These are phyloP conservation scores for Rutilus rutilus DNA, from an alignment of 2,113 vertebrate genomes.

Conservation along the genomic window DNA sequence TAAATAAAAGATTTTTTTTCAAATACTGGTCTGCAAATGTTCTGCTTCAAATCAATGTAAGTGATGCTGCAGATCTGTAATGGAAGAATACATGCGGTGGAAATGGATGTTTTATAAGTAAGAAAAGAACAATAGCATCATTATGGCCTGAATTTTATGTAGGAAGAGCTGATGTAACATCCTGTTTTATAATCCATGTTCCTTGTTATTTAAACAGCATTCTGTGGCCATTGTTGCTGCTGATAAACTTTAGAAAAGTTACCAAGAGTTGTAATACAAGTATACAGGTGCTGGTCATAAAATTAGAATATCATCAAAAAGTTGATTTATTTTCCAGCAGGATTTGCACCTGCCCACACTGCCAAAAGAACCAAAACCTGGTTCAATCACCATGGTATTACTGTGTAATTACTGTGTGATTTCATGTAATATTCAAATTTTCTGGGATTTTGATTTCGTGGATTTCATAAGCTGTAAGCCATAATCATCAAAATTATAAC, in stretches of 20 bases:
- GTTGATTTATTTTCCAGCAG: too few relatives aligned
- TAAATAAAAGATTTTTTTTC: background rate
- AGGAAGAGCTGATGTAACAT: conserved; percentile 3
- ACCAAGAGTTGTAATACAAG: background rate
- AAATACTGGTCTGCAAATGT: background rate
- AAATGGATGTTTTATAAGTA: background rate
- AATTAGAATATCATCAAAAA: too few relatives aligned
- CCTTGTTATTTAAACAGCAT: background rate
- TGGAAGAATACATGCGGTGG: background rate
- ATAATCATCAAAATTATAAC: too few relatives aligned
- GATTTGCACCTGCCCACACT: too few relatives aligned
- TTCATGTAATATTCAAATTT: too few relatives aligned
- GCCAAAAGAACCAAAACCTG: too few relatives aligned
- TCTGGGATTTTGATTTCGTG: too few relatives aligned
- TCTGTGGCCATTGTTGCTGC: background rate
- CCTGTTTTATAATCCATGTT: background rate
- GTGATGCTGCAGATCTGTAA: background rate
- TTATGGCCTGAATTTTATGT: background rate
- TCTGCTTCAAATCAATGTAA: background rate
- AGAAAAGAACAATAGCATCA: conserved; percentile 20
- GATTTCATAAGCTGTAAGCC: too few relatives aligned
- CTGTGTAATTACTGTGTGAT: too few relatives aligned
- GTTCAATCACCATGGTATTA: too few relatives aligned
- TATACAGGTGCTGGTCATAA: too few relatives aligned
- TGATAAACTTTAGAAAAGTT: conserved; percentile 21